Evolutionary conservation across 2,888 invertebrate species (phyloP).

Genomic region (Oeneis ivallda): DNA sequence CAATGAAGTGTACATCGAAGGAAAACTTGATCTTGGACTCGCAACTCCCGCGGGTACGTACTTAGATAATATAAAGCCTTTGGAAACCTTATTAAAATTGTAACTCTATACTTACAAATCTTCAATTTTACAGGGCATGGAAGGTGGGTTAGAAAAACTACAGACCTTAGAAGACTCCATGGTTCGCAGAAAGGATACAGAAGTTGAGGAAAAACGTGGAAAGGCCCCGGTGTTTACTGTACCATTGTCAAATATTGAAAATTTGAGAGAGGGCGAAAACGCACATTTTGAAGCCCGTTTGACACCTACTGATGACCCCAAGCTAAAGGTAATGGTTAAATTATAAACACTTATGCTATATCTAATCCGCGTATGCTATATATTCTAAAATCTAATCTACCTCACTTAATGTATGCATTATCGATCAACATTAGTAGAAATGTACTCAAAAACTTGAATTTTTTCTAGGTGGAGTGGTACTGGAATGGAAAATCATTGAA

Average conservation of each 20-base stretch:
- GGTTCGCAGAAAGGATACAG: slow-evolving; percentile 88
- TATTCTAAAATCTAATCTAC: too few species aligned
- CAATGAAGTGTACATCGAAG: slow-evolving; percentile 92
- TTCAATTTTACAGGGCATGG: slow-evolving; percentile 87
- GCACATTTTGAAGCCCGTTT: slow-evolving; percentile 95
- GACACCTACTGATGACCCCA: slow-evolving; percentile 94
- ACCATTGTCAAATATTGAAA: slow-evolving; percentile 93
- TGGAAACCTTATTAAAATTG: not conserved
- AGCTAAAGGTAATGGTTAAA: slow-evolving; percentile 84
- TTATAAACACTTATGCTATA: not conserved
- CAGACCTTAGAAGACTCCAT: slow-evolving; percentile 95
- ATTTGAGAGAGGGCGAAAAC: slow-evolving; percentile 94
- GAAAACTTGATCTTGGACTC: slow-evolving; percentile 95
- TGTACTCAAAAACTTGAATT: too few species aligned
- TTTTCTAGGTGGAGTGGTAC: slow-evolving; percentile 92
- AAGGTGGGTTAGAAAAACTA: slow-evolving; percentile 96
- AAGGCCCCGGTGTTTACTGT: slow-evolving; percentile 95
- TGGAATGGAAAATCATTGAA: slow-evolving; percentile 95
- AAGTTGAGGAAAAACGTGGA: slow-evolving; percentile 87
- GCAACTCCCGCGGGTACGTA: slow-evolving; percentile 91
- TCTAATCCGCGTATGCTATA: too few species aligned
- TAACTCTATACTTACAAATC: not conserved
- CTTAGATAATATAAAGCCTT: not conserved
- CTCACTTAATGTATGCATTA: too few species aligned
- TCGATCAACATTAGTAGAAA: too few species aligned